Evolutionary conservation across 2,888 invertebrate species (phyloP), one percentile per base, ranked within the genome.

Genomic region (Platycheirus albimanus): DNA sequence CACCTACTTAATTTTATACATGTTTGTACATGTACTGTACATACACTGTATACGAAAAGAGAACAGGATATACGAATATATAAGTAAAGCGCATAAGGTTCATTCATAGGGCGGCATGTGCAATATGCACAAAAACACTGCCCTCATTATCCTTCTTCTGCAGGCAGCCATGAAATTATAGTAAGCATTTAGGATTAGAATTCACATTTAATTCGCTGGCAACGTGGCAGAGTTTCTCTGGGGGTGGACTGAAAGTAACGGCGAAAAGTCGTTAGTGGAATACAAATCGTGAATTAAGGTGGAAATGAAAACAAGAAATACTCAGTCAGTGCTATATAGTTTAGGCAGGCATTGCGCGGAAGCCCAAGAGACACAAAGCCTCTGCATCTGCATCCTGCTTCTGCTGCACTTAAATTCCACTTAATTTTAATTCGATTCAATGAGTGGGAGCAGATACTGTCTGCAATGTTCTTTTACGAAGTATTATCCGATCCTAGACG

Each of bases 1-100:
- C 74, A 80, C 63, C 75, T 67, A 69, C 75, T 61, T 58, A 66
- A 67, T 66, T n/a, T n/a, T n/a, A n/a, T n/a, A n/a, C n/a, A n/a
- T n/a, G n/a, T n/a, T n/a, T n/a, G n/a, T n/a, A n/a, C n/a, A n/a
- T n/a, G n/a, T n/a, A n/a, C n/a, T n/a, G n/a, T n/a, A n/a, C n/a
- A n/a, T n/a, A n/a, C n/a, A n/a, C n/a, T n/a, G n/a, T n/a, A 28
- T 41, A 45, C 43, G 54, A 1, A 38, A 17, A 13, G 24, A 20
- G 20, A 17, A 56, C 30, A 33, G 30, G 30, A 8, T 33, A 33
- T 33, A 33, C 7, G 24, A 66, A 58, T 43, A n/a, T n/a, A 66
- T 52, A 56, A 43, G 17, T 49, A 64, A 45, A 61, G 33, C 20
- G 54, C 45, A 36, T 8, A n/a, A 30, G 3, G 43, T 17, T 17